Conservation (phyloP, 2,888 invertebrate species). For the Ethmia dodecea region DNA sequence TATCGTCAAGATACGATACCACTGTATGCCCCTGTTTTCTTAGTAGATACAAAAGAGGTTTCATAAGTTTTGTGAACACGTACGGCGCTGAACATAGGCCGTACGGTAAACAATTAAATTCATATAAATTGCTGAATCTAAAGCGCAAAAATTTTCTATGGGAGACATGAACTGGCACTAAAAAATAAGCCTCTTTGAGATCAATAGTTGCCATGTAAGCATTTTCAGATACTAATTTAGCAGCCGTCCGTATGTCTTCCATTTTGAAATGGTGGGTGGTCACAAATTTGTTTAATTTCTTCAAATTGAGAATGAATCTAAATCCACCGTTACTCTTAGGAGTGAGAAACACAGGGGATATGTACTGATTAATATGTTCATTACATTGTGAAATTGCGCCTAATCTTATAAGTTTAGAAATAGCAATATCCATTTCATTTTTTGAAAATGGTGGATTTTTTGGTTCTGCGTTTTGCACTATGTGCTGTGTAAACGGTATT, state of each 20-base stretch:
- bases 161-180: constrained; percentile 1
- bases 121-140: constrained; percentile 1
- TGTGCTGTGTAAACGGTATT: constrained; percentile 1
- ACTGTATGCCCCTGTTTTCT: background rate
- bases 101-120: constrained; percentile 4
- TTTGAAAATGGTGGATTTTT: background rate
- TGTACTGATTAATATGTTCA: background rate
- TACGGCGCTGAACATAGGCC: constrained; percentile 1
- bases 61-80: constrained; percentile 4
- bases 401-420: background rate
- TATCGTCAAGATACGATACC: constrained; percentile 4
- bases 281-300: background rate
- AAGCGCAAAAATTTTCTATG: constrained; percentile 4
- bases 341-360: background rate
- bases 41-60: background rate
- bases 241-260: background rate
- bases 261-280: background rate
- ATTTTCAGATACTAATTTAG: background rate
- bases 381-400: background rate
- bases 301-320: constrained; percentile 4
- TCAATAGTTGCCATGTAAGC: background rate
- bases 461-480: background rate
- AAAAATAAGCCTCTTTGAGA: background rate
- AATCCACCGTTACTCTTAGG: background rate
- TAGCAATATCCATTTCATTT: background rate